phyloP scores from a whole-genome alignment of 2,113 vertebrate genomes.

The Anguilla japonica region DNA sequence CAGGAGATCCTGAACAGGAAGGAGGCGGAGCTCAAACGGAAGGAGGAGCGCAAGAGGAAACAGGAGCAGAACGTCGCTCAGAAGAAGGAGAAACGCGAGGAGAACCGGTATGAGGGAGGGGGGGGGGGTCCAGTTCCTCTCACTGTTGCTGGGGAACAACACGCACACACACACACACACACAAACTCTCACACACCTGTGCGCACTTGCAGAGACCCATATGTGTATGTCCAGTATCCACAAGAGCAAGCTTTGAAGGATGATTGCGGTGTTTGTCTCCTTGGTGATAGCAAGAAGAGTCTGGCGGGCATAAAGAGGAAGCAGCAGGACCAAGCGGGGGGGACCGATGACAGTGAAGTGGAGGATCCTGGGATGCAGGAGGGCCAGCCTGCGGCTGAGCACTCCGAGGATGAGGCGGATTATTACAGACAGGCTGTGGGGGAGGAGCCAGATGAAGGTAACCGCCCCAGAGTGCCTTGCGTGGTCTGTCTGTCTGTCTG shows the following conservation, averaged over 20 bases:
- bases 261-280: not conserved
- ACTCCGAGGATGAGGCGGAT: conserved; percentile 81
- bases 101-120: conserved; percentile 66
- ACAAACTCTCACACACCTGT: too few species aligned
- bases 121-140: too few species aligned
- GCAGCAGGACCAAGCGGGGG: conserved; percentile 16
- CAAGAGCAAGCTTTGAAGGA: not conserved
- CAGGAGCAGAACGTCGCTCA: conserved; percentile 77
- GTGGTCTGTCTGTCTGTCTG: too few species aligned
- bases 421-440: conserved; percentile 89
- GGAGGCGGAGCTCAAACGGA: conserved; percentile 72
- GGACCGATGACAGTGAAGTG: conserved; percentile 70
- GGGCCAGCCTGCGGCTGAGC: conserved; percentile 37
- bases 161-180: not conserved
- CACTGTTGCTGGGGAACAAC: too few species aligned
- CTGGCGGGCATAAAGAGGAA: conserved; percentile 80
- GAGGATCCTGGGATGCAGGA: conserved; percentile 79
- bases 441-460: conserved; percentile 84
- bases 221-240: not conserved
- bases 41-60: conserved; percentile 64
- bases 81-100: conserved; percentile 70
- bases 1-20: conserved; percentile 73
- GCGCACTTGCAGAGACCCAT: too few species aligned
- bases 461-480: not conserved
- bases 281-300: conserved; percentile 73